phyloP scores from a whole-genome alignment of 2,113 vertebrate species.

The Thunnus thynnus region DNA sequence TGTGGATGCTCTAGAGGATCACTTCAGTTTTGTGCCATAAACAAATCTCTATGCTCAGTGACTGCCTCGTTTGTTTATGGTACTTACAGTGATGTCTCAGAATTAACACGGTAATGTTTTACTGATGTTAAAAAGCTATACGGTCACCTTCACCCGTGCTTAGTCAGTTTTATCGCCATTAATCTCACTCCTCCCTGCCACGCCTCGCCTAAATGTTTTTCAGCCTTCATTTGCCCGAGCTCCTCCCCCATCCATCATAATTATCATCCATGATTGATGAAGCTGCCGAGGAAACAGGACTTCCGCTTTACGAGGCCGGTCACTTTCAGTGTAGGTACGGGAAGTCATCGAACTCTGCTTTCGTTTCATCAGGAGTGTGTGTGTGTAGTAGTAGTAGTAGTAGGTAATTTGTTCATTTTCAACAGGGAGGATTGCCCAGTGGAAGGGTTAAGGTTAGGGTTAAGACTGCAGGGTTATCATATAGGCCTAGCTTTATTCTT shows the following conservation, averaged over 20 bases:
- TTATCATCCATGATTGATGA: conserved; percentile 47
- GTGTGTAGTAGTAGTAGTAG: not conserved
- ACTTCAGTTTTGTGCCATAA: too few species aligned
- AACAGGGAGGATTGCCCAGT: too few species aligned
- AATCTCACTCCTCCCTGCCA: conserved; percentile 22
- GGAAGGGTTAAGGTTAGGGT: too few species aligned
- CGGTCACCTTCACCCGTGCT: not conserved
- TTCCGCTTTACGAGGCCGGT: not conserved
- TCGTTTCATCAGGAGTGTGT: not conserved
- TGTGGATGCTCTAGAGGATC: too few species aligned
- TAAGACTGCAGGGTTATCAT: too few species aligned
- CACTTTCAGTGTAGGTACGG: not conserved
- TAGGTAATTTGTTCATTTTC: too few species aligned
- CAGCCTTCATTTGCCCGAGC: conserved; percentile 36
- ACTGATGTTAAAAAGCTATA: conserved; percentile 5
- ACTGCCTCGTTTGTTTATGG: not conserved
- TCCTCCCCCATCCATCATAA: conserved; percentile 36
- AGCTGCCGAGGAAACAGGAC: conserved; percentile 3
- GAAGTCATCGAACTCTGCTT: not conserved
- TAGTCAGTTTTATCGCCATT: conserved; percentile 8
- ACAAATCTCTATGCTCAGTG: too few species aligned
- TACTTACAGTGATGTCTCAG: not conserved
- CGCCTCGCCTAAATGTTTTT: conserved; percentile 37
- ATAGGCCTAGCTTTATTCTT: too few species aligned
- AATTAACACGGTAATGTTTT: not conserved